Percentiles rank a stretch among this genome's conserved stretches.
Conservation (phyloP, 2,113 vertebrate genomes). For the Alexandromys fortis region DNA sequence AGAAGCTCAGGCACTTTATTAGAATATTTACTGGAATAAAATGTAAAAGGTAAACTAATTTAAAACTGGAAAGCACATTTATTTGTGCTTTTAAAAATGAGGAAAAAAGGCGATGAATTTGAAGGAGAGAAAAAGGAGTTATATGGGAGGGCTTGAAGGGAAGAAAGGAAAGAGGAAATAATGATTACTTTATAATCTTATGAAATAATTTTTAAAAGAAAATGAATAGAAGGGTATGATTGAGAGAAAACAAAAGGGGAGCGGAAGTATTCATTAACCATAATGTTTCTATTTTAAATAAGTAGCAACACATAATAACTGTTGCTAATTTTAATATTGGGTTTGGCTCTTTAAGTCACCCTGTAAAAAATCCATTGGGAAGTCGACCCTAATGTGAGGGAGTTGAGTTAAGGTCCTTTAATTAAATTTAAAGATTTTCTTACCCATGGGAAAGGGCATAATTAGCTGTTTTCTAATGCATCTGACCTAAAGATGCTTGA, state of each 20-base stretch:
- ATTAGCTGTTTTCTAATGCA: slow-evolving; percentile 86
- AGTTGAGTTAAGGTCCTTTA: slow-evolving; percentile 85
- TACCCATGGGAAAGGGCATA: slow-evolving; percentile 82
- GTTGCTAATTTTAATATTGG: slow-evolving; percentile 71
- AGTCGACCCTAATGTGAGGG: slow-evolving; percentile 78
- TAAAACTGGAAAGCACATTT: slow-evolving; percentile 72
- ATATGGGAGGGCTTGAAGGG: neutral
- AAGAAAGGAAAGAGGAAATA: neutral
- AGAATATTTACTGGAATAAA: slow-evolving; percentile 54
- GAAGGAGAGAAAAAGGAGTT: neutral
- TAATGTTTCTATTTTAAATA: slow-evolving; percentile 66
- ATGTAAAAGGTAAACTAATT: slow-evolving; percentile 73
- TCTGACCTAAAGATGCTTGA: slow-evolving; percentile 84
- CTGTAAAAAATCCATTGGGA: slow-evolving; percentile 73
- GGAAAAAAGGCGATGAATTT: neutral
- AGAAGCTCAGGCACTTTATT: slow-evolving; percentile 59
- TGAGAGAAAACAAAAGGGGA: slow-evolving; percentile 61
- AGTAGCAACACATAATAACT: slow-evolving; percentile 64
- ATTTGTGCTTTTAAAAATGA: slow-evolving; percentile 68
- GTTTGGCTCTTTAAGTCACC: slow-evolving; percentile 68
- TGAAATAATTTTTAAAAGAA: neutral
- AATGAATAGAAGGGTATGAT: slow-evolving; percentile 42
- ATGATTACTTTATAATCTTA: neutral
- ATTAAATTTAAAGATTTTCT: slow-evolving; percentile 88
- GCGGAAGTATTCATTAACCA: slow-evolving; percentile 69